Evolutionary conservation across 2,113 vertebrate genomes (phyloP).

Genomic region (Galemys pyrenaicus): DNA sequence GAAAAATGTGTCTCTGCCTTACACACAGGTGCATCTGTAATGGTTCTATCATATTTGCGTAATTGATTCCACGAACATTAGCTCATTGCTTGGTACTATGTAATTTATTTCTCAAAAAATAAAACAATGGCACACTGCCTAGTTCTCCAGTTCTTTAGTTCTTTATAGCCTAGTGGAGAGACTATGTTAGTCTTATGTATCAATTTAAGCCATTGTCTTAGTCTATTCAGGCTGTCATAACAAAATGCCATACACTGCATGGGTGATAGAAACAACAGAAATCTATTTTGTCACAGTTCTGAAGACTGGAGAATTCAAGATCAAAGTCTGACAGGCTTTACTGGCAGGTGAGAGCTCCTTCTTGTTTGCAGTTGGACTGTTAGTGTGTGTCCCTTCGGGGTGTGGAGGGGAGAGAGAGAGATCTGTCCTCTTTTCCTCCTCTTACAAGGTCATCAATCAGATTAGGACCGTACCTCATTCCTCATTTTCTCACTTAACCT

Average conservation of each 20-base stretch:
- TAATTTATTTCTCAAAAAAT: not conserved
- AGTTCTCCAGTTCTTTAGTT: not conserved
- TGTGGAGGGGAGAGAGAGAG: not conserved
- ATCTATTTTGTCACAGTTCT: not conserved
- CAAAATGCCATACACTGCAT: not conserved
- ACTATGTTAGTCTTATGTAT: not conserved
- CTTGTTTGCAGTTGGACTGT: too few species aligned
- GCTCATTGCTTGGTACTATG: not conserved
- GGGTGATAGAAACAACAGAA: not conserved
- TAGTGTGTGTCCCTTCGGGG: too few species aligned
- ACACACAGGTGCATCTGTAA: too few species aligned
- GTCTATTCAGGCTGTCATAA: not conserved
- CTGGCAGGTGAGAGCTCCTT: not conserved
- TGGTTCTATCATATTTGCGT: too few species aligned
- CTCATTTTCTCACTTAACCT: not conserved
- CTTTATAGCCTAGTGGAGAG: not conserved
- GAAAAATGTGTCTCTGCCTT: too few species aligned
- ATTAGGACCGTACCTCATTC: too few species aligned
- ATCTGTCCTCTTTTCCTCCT: not conserved
- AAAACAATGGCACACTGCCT: not conserved
- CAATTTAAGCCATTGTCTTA: not conserved
- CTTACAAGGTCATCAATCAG: not conserved
- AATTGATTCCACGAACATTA: not conserved
- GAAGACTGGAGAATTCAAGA: not conserved
- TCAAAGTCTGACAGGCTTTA: not conserved